Evolutionary conservation across 2,888 invertebrate genomes (phyloP).

Genomic region (Neoitamus cyanurus): DNA sequence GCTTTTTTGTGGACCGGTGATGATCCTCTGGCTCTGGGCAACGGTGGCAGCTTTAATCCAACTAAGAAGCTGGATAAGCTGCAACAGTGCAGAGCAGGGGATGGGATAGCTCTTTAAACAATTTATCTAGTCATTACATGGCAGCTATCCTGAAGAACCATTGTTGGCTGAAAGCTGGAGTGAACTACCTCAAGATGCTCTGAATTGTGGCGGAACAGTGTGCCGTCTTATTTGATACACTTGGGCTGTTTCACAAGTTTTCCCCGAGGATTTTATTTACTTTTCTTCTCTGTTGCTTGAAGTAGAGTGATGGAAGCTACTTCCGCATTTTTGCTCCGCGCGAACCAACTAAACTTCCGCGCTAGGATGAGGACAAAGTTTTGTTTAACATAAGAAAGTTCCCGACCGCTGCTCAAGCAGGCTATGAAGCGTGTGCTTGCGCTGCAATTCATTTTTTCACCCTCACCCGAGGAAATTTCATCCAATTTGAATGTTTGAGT

Average conservation of each 20-base stretch:
- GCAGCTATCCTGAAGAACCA: neutral
- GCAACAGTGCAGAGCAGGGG: neutral
- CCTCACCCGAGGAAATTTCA: neutral
- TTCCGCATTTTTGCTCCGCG: neutral
- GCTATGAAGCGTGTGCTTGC: neutral
- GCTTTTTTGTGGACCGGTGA: neutral
- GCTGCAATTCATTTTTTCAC: neutral
- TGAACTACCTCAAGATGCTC: neutral
- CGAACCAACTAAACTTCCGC: neutral
- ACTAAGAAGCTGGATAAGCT: neutral
- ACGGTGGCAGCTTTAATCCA: neutral
- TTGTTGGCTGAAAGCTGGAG: neutral
- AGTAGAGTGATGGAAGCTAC: neutral
- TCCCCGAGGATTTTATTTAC: neutral
- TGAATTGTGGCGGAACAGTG: neutral
- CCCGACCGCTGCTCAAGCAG: neutral
- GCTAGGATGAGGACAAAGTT: neutral
- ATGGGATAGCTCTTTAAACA: neutral
- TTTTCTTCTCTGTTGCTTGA: neutral
- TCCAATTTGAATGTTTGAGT: constrained; percentile 16
- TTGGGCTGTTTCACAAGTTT: neutral
- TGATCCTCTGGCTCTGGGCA: neutral
- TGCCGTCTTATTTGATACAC: neutral
- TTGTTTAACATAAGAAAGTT: neutral
- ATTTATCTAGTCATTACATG: neutral